These are phyloP conservation scores for Acholoe squamosa DNA, from an alignment of 2,888 invertebrate species.

Conservation along the genomic window DNA sequence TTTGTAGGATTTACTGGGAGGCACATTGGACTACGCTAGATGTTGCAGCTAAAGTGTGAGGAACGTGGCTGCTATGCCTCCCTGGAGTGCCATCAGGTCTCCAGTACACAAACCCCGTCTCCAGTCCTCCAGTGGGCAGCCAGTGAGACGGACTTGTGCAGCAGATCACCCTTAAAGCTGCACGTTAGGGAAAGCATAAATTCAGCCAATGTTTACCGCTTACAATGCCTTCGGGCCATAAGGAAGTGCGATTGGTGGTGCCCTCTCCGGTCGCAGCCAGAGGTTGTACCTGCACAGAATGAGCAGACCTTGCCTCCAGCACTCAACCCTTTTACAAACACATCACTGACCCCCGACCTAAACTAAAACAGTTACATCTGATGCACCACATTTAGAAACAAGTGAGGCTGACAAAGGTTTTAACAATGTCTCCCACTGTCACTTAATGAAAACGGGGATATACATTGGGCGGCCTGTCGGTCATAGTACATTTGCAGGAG, in stretches of 20 bases:
- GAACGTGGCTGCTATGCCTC: neutral
- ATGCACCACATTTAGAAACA: neutral
- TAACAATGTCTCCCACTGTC: neutral
- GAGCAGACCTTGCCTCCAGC: neutral
- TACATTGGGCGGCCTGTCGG: neutral
- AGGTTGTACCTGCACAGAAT: neutral
- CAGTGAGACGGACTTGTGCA: neutral
- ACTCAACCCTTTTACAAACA: neutral
- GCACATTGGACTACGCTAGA: too few relatives aligned
- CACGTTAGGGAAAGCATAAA: constrained; percentile 22
- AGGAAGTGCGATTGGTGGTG: constrained; percentile 32
- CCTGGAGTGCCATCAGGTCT: neutral
- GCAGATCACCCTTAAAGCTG: neutral
- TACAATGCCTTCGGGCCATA: neutral
- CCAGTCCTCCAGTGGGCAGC: neutral
- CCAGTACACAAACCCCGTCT: neutral
- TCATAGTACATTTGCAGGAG: neutral
- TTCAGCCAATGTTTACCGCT: neutral
- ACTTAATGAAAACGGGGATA: neutral
- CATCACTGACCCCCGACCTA: too few relatives aligned
- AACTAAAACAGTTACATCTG: too few relatives aligned
- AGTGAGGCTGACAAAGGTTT: neutral
- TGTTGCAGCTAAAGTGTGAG: too few relatives aligned
- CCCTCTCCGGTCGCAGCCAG: neutral
- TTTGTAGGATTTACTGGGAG: too few relatives aligned